These are phyloP conservation scores for Pollenia angustigena DNA, from an alignment of 2,888 invertebrate species.

Conservation along the genomic window DNA sequence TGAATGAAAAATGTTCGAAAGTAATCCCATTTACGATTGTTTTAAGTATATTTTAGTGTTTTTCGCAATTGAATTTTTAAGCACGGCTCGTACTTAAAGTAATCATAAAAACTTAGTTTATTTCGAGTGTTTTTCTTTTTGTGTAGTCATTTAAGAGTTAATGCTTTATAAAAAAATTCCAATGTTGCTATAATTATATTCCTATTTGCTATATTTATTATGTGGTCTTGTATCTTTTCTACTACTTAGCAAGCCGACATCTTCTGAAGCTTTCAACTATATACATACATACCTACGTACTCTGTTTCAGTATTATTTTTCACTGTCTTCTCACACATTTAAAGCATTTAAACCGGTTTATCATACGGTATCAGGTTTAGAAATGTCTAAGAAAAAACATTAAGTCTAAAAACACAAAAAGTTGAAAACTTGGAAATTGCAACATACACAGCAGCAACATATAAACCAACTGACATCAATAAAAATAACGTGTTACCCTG, in stretches of 20 bases:
- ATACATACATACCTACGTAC: not conserved
- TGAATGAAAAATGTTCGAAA: too few relatives aligned
- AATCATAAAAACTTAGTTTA: too few relatives aligned
- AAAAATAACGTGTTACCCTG: conserved; percentile 7
- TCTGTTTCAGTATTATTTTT: not conserved
- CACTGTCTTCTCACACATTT: conserved; percentile 22
- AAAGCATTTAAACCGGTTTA: conserved; percentile 12
- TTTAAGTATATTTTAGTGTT: too few relatives aligned
- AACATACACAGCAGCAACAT: not conserved
- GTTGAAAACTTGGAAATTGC: not conserved
- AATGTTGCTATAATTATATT: too few relatives aligned
- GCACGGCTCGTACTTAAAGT: too few relatives aligned
- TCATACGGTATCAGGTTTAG: conserved; percentile 23
- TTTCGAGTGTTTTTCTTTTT: too few relatives aligned
- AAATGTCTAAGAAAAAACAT: conserved; percentile 3
- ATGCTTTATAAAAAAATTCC: too few relatives aligned
- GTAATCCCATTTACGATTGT: too few relatives aligned
- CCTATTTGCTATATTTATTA: too few relatives aligned
- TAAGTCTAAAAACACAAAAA: not conserved
- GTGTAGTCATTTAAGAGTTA: too few relatives aligned
- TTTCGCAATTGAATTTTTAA: too few relatives aligned
- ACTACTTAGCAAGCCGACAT: not conserved
- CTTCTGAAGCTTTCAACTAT: not conserved
- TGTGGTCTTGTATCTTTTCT: not conserved
- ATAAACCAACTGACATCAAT: not conserved